A percentile compares a stretch with the other conserved stretches of the same genome.
These are phyloP conservation scores for Xestia rhomboidea DNA, from an alignment of 2,888 invertebrate genomes.

Conservation along the genomic window DNA sequence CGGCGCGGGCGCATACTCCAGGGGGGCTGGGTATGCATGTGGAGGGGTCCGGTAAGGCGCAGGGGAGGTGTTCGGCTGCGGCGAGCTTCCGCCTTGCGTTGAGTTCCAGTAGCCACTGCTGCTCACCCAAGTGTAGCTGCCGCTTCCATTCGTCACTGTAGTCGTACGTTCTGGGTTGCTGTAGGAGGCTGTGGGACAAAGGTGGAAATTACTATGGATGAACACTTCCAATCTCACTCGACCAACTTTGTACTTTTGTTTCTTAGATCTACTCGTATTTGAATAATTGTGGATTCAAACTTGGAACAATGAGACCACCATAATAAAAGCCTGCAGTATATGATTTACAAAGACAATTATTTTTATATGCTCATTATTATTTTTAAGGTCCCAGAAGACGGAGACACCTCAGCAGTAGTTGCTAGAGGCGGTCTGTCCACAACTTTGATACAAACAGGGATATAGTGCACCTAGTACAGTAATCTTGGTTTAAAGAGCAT, in stretches of 20 bases:
- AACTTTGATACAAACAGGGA: not conserved
- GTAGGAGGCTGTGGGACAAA: constrained; percentile 80
- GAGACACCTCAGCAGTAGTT: not conserved
- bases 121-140: constrained; percentile 86
- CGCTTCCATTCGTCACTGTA: constrained; percentile 79
- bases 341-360: not conserved
- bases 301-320: not conserved
- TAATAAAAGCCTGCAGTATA: not conserved
- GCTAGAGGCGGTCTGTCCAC: not conserved
- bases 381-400: not conserved
- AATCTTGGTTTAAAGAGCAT: not conserved
- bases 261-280: not conserved
- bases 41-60: constrained; percentile 87
- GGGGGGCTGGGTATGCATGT: constrained; percentile 85
- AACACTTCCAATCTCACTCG: not conserved
- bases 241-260: not conserved
- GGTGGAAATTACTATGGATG: not conserved
- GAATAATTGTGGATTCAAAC: not conserved
- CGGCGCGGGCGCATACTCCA: constrained; percentile 84
- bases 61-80: constrained; percentile 84
- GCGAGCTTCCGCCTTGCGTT: constrained; percentile 83
- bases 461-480: not conserved
- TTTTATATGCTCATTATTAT: not conserved
- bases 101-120: constrained; percentile 86
- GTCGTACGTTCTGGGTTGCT: constrained; percentile 83